These are phyloP conservation scores for Rattus norvegicus DNA, from an alignment of 2,113 vertebrate genomes.

Conservation along the genomic window DNA sequence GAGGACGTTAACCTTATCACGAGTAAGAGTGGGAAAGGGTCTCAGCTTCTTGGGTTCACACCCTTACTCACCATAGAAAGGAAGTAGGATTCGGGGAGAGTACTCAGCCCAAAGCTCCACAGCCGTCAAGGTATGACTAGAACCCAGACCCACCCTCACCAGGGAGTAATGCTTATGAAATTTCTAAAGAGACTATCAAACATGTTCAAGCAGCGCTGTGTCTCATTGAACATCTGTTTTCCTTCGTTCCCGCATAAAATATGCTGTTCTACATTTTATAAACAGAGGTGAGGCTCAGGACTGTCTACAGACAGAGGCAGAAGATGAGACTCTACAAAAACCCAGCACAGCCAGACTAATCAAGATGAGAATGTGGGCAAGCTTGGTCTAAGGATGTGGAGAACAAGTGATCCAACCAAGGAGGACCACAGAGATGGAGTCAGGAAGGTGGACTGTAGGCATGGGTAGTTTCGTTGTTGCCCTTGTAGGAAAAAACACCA, in stretches of 20 bases:
- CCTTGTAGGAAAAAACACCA: too few relatives aligned
- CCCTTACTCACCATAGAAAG: neutral
- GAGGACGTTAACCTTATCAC: neutral
- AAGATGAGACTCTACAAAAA: neutral
- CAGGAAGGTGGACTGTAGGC: accelerated
- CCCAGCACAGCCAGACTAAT: neutral
- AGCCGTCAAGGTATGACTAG: neutral
- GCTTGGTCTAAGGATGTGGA: neutral
- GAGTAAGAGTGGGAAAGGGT: neutral
- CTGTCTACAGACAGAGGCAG: neutral
- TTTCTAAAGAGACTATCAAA: neutral
- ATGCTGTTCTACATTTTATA: neutral
- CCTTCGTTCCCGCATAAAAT: neutral
- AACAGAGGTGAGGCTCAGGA: neutral
- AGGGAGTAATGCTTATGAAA: neutral
- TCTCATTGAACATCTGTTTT: neutral
- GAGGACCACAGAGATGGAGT: neutral
- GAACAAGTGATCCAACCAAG: accelerated
- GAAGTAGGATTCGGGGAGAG: neutral
- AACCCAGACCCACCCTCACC: neutral
- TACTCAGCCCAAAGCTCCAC: neutral
- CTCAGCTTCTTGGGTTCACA: neutral
- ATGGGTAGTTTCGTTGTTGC: neutral
- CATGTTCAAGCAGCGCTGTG: accelerated
- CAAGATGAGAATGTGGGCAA: neutral